Conservation (phyloP, 2,888 invertebrate species). For the Dryobotodes eremita region DNA sequence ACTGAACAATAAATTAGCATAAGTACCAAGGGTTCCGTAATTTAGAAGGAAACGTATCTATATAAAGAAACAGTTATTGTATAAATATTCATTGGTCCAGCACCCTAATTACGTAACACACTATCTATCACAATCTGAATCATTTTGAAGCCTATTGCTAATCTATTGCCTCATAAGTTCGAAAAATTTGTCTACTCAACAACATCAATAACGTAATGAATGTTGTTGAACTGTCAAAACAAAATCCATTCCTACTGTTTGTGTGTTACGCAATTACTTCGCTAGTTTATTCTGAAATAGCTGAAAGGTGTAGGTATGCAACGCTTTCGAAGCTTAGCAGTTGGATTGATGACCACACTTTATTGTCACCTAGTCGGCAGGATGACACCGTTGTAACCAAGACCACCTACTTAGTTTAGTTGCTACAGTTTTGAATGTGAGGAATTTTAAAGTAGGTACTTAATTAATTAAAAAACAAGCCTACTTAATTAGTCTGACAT, state of each 20-base stretch:
- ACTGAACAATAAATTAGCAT: neutral
- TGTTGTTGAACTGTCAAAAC: too few species aligned
- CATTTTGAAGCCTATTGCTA: too few species aligned
- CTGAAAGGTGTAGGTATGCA: neutral
- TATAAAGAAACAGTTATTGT: neutral
- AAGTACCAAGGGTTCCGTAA: neutral
- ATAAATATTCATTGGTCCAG: too few species aligned
- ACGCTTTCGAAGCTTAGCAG: neutral
- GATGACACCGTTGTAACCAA: neutral
- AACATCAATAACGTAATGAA: too few species aligned
- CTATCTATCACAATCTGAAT: too few species aligned
- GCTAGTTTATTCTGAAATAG: neutral
- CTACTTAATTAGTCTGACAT: constrained; percentile 8
- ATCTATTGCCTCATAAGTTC: too few species aligned
- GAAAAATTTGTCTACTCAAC: too few species aligned
- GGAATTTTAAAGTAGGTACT: too few species aligned
- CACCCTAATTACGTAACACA: too few species aligned
- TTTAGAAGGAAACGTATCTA: neutral
- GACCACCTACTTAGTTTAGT: neutral
- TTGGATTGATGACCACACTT: neutral
- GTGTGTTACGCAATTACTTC: too few species aligned
- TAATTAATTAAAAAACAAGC: neutral
- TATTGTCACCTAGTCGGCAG: neutral
- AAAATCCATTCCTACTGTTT: too few species aligned
- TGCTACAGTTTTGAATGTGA: neutral